A percentile compares a stretch with the other conserved stretches of the same genome.
Evolutionary conservation across 2,113 vertebrate genomes (phyloP).

Genomic region (Hylia prasina): DNA sequence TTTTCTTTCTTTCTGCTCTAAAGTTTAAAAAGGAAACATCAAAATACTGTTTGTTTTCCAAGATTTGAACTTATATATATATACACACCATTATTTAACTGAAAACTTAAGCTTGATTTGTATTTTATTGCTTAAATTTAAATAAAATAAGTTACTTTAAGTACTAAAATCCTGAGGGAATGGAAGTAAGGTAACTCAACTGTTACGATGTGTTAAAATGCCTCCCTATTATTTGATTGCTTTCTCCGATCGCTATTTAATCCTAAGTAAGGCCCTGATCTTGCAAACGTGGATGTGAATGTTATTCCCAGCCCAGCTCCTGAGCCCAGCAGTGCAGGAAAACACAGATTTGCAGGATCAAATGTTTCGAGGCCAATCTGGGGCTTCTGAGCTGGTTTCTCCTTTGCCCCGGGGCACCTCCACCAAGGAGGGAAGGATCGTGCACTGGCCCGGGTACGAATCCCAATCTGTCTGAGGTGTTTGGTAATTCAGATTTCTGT

Average conservation of each 20-base stretch:
- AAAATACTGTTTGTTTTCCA: slow-evolving; percentile 60
- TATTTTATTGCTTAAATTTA: slow-evolving; percentile 81
- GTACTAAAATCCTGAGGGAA: slow-evolving; percentile 75
- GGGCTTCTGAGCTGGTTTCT: not conserved
- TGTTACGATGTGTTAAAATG: slow-evolving; percentile 35
- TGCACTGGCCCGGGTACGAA: not conserved
- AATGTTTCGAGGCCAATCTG: not conserved
- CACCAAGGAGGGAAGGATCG: not conserved
- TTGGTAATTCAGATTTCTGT: not conserved
- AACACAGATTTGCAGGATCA: not conserved
- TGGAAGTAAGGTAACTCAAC: slow-evolving; percentile 63
- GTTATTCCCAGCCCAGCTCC: not conserved
- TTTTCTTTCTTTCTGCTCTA: slow-evolving; percentile 43
- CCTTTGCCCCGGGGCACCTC: not conserved
- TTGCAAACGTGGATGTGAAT: not conserved
- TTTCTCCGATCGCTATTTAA: not conserved
- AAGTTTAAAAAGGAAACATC: slow-evolving; percentile 52
- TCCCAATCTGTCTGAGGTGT: not conserved
- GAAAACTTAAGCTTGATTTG: slow-evolving; percentile 64
- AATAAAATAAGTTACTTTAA: slow-evolving; percentile 75
- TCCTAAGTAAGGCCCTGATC: not conserved
- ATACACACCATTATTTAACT: slow-evolving; percentile 50
- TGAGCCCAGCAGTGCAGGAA: not conserved
- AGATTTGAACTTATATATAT: slow-evolving; percentile 58
- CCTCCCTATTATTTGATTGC: not conserved